A percentile compares a stretch with the other conserved stretches of the same genome.
Evolutionary conservation across 1,140 invertebrate species (phyloP).

Genomic region (Penaeus chinensis): DNA sequence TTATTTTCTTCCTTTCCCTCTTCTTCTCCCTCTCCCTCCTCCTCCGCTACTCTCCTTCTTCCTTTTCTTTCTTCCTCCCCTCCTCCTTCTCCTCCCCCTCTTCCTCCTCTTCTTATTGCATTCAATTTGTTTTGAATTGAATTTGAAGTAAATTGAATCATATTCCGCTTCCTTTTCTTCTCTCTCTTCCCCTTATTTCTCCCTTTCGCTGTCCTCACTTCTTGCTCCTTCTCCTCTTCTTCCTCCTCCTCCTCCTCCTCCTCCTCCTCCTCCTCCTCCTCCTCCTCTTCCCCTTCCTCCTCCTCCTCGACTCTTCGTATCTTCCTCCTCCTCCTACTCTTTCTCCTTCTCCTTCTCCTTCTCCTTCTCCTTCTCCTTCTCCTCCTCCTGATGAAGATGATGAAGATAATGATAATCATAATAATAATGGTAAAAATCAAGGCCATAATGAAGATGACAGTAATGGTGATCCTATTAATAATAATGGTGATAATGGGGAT

Average conservation of each 20-base stretch:
- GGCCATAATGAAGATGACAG: no score
- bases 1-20: not conserved
- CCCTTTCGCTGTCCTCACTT: not conserved
- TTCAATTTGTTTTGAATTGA: no score
- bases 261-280: not conserved
- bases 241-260: not conserved
- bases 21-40: not conserved
- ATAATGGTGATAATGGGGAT: no score
- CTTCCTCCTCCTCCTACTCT: not conserved
- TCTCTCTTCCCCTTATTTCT: no score
- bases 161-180: no score
- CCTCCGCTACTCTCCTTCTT: not conserved
- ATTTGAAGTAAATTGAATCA: no score
- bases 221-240: not conserved
- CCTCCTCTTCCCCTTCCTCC: not conserved
- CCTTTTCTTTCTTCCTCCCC: no score
- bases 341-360: not conserved
- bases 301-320: not conserved
- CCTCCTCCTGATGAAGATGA: not conserved
- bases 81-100: no score
- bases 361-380: not conserved
- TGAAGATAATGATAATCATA: no score
- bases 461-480: no score
- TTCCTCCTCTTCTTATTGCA: no score
- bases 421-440: no score